Evolutionary conservation across 1,140 invertebrate genomes (phyloP), one percentile per base, ranked within the genome.

Genomic region (Drosophila prosaltans): DNA sequence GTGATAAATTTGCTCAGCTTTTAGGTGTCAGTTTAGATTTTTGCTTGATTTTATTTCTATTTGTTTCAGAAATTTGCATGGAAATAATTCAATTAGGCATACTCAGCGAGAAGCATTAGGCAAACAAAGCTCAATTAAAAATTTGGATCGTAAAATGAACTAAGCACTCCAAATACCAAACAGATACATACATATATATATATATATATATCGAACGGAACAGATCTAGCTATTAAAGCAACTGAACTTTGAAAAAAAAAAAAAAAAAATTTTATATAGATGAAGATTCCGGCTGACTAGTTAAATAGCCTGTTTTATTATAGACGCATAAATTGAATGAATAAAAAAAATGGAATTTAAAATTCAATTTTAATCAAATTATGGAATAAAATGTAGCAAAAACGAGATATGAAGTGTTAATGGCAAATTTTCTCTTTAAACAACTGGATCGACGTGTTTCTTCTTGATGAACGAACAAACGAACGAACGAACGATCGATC

Each of bases 61-160:
- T 36, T 36, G 32, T 36, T 36, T 16, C 30, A 36, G 32, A 36
- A 83, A 83, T 88, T 89, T 83, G 83, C 80, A 88, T 88, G 69
- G 63, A 78, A 88, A 88, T 88, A 74, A 89, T 88, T 88, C 77
- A 88, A 88, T 88, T 86, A 86, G 76, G 55, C 75, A 70, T 59
- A 55, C 54, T 36, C 36, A 51, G n/a, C 45, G 45, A 51, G 55
- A 16, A 16, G 57, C 62, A 81, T 83, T 57, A 73, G 75, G 75
- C 71, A 70, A 64, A 75, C 39, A 74, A 82, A 83, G 64, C 60
- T 66, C 65, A 80, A 78, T 78, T 78, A 78, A 83, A 80, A 74
- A 32, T 68, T 36, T 36, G 45, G 55, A 67, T 40, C 76, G 59
- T 77, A 60, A 73, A 74, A n/a, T 43, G 40, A 75, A 75, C 60